These are phyloP conservation scores for Neoniphon sammara DNA, from an alignment of 2,797 vertebrate genomes.

Conservation along the genomic window DNA sequence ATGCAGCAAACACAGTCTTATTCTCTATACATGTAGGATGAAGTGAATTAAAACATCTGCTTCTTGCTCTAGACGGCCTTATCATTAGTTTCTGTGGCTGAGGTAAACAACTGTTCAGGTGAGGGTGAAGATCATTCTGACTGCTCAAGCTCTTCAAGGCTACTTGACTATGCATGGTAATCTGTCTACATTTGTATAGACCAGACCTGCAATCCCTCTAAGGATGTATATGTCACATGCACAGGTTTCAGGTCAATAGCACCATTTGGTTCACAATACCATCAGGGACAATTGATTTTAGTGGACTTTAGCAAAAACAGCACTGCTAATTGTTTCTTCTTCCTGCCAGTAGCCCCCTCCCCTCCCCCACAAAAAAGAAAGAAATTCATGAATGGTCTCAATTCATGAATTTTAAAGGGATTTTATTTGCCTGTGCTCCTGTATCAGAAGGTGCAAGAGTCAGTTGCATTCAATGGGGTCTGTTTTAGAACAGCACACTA, in stretches of 20 bases:
- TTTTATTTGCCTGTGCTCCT: constrained; percentile 4
- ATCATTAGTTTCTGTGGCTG: neutral
- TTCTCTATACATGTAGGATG: neutral
- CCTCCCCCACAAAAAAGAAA: too few relatives aligned
- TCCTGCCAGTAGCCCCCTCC: constrained; percentile 59
- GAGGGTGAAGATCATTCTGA: constrained; percentile 30
- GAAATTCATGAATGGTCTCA: constrained; percentile 41
- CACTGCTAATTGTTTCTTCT: constrained; percentile 71
- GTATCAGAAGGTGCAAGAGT: constrained; percentile 14
- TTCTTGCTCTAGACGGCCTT: neutral
- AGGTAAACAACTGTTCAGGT: neutral
- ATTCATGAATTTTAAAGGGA: constrained; percentile 64
- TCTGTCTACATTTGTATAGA: constrained; percentile 62
- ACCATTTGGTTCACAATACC: constrained; percentile 67
- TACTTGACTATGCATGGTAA: constrained; percentile 54
- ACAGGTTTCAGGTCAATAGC: constrained; percentile 51
- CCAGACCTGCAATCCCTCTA: constrained; percentile 59
- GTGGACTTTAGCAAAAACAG: constrained; percentile 48
- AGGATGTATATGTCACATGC: constrained; percentile 49
- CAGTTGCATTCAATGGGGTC: constrained; percentile 19
- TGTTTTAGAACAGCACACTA: constrained; percentile 18
- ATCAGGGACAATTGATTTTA: constrained; percentile 70
- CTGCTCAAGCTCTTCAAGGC: constrained; percentile 53
- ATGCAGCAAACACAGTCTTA: neutral
- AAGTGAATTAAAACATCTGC: neutral